phyloP scores from a whole-genome alignment of 64 coral and sea anemone species.

The Anthopleura sola region DNA sequence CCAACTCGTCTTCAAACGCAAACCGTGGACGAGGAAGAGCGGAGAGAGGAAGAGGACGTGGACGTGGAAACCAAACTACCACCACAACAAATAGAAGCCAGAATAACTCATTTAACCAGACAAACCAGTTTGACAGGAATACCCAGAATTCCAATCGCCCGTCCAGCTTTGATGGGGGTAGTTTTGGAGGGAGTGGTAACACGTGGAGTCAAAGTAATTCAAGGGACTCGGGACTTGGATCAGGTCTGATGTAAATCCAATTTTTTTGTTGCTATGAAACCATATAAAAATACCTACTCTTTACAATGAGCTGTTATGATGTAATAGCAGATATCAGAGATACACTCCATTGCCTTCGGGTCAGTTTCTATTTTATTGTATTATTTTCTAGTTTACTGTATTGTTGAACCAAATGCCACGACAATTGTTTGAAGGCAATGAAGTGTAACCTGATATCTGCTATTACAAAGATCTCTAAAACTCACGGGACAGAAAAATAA shows the following conservation, averaged over 20 bases:
- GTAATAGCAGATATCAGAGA: no score
- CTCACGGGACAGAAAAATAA: no score
- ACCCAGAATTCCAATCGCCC: neutral
- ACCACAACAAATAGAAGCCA: neutral
- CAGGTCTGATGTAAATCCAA: neutral
- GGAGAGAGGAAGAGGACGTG: neutral
- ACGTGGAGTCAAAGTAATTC: neutral
- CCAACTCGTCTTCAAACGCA: neutral
- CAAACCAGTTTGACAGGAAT: constrained; percentile 11
- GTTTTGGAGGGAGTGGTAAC: constrained; percentile 16
- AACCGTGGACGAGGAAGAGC: neutral
- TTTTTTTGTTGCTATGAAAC: neutral
- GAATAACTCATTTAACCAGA: neutral
- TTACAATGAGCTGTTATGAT: no score
- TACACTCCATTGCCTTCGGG: no score
- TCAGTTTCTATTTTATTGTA: no score
- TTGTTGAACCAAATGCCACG: no score
- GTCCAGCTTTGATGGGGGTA: neutral
- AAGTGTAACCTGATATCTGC: no score
- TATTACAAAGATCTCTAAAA: no score
- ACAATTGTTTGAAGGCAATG: no score
- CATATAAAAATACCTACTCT: neutral
- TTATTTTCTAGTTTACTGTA: no score
- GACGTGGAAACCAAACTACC: neutral
- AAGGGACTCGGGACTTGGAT: neutral